Evolutionary conservation across 1,140 invertebrate genomes (phyloP).

Genomic region (Batillaria attramentaria): DNA sequence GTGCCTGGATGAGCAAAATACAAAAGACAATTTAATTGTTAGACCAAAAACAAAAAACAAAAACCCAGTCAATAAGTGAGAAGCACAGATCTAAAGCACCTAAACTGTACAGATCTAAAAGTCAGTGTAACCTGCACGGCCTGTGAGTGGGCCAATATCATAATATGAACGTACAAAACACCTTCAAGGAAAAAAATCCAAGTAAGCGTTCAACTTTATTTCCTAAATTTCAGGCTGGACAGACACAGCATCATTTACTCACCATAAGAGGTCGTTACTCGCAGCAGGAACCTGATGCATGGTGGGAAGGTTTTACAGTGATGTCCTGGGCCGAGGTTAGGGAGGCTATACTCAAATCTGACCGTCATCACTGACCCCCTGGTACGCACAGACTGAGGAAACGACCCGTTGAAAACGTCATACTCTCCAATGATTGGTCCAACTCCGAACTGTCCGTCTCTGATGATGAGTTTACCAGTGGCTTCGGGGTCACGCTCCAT

Average conservation of each 20-base stretch:
- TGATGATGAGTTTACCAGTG: constrained; percentile 53
- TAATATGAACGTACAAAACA: too few relatives aligned
- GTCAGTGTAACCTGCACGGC: too few relatives aligned
- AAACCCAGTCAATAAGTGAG: constrained; percentile 8
- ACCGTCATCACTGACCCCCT: constrained; percentile 51
- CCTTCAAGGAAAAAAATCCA: too few relatives aligned
- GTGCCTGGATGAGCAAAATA: too few relatives aligned
- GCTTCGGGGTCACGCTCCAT: constrained; percentile 64
- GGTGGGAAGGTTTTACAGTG: constrained; percentile 52
- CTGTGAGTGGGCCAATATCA: too few relatives aligned
- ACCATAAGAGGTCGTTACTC: too few relatives aligned
- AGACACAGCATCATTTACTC: too few relatives aligned
- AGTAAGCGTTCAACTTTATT: too few relatives aligned
- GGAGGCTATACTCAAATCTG: constrained; percentile 51
- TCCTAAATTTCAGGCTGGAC: too few relatives aligned
- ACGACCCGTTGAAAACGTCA: constrained; percentile 64
- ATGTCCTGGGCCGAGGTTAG: constrained; percentile 26
- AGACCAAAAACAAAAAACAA: constrained; percentile 1
- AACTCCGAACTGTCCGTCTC: constrained; percentile 43
- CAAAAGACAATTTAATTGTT: not conserved
- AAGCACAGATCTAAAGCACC: not conserved
- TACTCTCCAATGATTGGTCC: constrained; percentile 31
- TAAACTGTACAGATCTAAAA: too few relatives aligned
- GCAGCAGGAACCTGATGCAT: constrained; percentile 65
- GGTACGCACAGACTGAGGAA: constrained; percentile 66